Evolutionary conservation across 2,888 invertebrate species (phyloP).

Genomic region (Margaritifera margaritifera): DNA sequence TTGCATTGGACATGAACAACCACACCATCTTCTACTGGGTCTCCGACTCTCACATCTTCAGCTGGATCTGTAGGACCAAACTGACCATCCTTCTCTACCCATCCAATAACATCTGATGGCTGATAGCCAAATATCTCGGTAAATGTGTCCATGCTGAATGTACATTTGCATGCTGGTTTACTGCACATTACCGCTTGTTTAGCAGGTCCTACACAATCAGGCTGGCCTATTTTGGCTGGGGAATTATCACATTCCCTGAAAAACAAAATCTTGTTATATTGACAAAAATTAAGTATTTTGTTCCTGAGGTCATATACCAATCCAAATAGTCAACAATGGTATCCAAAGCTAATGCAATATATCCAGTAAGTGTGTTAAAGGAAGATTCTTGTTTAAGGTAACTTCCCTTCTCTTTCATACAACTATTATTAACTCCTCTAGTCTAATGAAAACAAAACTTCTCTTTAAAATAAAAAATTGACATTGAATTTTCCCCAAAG

Average conservation of each 20-base stretch:
- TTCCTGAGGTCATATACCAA: too few species aligned
- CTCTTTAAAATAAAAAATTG: too few species aligned
- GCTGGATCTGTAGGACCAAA: slow-evolving; percentile 25
- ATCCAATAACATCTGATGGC: slow-evolving; percentile 25
- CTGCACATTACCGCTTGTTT: slow-evolving; percentile 14
- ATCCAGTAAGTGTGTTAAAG: too few species aligned
- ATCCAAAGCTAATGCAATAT: too few species aligned
- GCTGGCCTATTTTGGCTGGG: slow-evolving; percentile 17
- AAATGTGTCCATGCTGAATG: slow-evolving; percentile 27
- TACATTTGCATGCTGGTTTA: slow-evolving; percentile 28
- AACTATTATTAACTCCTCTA: too few species aligned
- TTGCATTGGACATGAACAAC: slow-evolving; percentile 33
- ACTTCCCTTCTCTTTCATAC: too few species aligned
- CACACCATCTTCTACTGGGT: slow-evolving; percentile 24
- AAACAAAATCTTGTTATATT: not conserved
- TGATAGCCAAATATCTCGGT: slow-evolving; percentile 29
- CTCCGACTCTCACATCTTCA: slow-evolving; percentile 28
- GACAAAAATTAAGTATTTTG: too few species aligned
- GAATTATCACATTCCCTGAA: slow-evolving; percentile 28
- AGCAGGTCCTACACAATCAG: slow-evolving; percentile 17
- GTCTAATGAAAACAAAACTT: too few species aligned
- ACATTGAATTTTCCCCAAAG: too few species aligned
- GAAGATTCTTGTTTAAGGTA: too few species aligned
- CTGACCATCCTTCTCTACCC: slow-evolving; percentile 24
- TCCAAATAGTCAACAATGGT: too few species aligned